A percentile compares a stretch with the other conserved stretches of the same genome.
Conservation (phyloP, 2,113 vertebrate genomes). For the Neolamprologus variostigma region DNA sequence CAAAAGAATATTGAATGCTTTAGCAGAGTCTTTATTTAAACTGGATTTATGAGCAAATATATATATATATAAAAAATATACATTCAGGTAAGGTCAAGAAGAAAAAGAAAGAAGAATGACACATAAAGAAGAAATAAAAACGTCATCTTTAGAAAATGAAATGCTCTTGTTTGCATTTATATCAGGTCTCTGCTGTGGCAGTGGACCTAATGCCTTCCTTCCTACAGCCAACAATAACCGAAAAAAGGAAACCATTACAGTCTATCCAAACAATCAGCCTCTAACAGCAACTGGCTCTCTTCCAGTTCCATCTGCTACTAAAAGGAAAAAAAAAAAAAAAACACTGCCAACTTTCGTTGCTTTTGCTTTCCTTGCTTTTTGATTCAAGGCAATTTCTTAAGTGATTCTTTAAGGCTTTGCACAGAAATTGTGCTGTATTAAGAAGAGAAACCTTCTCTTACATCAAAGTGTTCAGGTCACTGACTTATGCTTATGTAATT, state of each 20-base stretch:
- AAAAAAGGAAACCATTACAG: background rate
- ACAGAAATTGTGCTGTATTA: background rate
- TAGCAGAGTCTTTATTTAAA: background rate
- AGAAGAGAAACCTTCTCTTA: background rate
- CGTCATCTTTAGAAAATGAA: rapidly evolving
- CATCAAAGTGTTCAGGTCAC: background rate
- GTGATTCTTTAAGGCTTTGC: background rate
- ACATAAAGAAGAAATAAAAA: background rate
- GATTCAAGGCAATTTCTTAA: background rate
- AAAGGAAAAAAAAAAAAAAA: background rate
- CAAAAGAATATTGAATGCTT: rapidly evolving
- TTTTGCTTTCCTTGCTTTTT: background rate
- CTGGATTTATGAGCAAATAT: background rate
- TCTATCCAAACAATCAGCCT: background rate
- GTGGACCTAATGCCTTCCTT: background rate
- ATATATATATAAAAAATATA: background rate
- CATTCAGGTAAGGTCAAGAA: background rate
- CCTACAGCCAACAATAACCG: background rate
- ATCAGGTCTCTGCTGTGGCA: background rate
- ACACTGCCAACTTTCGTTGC: background rate
- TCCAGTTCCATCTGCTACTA: background rate
- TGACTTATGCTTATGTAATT: background rate
- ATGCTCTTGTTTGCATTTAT: background rate
- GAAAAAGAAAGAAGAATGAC: background rate
- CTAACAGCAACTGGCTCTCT: background rate